Evolutionary conservation across 2,113 vertebrate genomes (phyloP).

Genomic region (Crotalus horridus): DNA sequence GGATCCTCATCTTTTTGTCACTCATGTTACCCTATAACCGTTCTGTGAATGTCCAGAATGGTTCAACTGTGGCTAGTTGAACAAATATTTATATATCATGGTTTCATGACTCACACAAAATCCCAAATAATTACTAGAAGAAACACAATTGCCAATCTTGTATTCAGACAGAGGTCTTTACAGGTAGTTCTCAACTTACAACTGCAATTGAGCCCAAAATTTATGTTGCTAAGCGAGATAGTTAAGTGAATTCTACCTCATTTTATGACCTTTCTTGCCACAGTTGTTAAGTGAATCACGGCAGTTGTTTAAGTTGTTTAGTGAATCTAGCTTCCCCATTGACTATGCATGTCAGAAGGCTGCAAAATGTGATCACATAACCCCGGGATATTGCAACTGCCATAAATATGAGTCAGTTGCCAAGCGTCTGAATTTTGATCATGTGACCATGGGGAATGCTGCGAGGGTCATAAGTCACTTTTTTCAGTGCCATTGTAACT

Average conservation of each 20-base stretch:
- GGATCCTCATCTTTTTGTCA: background rate
- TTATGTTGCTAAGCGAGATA: background rate
- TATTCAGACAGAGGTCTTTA: background rate
- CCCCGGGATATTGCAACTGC: background rate
- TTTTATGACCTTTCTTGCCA: background rate
- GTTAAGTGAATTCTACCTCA: background rate
- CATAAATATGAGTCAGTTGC: background rate
- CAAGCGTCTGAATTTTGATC: background rate
- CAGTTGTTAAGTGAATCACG: background rate
- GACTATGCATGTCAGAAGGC: background rate
- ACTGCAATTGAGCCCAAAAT: background rate
- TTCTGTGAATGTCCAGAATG: background rate
- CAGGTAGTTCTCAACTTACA: background rate
- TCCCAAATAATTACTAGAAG: background rate
- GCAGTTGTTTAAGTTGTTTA: background rate
- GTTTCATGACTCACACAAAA: background rate
- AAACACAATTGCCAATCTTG: background rate
- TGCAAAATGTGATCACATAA: background rate
- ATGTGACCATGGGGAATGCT: background rate
- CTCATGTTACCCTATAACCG: background rate
- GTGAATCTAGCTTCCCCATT: background rate
- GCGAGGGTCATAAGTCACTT: background rate
- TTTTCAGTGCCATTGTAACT: background rate
- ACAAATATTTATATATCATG: background rate
- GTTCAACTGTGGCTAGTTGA: background rate